Conservation (phyloP, 1,140 invertebrate species). For the Heterodera schachtii region DNA sequence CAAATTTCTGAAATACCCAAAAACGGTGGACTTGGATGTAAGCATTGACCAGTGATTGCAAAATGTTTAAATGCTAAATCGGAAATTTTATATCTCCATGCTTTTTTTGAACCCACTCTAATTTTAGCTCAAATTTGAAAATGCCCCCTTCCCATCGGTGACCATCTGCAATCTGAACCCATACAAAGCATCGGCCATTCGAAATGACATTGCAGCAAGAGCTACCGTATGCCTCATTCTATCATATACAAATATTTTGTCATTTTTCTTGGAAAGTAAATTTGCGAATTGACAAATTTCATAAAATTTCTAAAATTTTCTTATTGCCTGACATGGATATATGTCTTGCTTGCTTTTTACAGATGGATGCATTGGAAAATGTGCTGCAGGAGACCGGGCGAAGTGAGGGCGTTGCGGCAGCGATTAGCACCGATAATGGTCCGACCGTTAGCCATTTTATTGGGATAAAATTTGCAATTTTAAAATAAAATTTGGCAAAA, state of each 20-base stretch:
- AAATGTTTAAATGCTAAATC: neutral
- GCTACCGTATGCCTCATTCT: constrained; percentile 17
- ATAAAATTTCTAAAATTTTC: neutral
- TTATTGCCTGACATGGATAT: neutral
- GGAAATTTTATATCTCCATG: too few species aligned
- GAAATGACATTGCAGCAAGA: constrained; percentile 54
- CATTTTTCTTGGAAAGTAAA: too few species aligned
- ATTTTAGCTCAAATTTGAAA: constrained; percentile 65
- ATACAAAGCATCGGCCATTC: constrained; percentile 61
- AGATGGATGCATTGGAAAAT: constrained; percentile 63
- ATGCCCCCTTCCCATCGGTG: constrained; percentile 64
- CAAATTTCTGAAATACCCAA: constrained; percentile 56
- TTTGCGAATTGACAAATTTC: neutral
- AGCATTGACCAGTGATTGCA: neutral
- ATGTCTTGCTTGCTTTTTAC: constrained; percentile 30
- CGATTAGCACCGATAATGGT: constrained; percentile 33
- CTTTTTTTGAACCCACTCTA: neutral
- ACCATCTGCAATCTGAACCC: constrained; percentile 65
- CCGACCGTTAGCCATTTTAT: neutral
- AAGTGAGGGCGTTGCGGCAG: constrained; percentile 55
- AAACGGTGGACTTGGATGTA: constrained; percentile 65
- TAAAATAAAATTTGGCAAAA: too few species aligned
- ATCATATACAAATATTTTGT: neutral
- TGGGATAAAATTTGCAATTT: neutral
- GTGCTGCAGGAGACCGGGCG: constrained; percentile 50